Conservation (phyloP, 2,888 invertebrate species). For the Coenonympha arcania region DNA sequence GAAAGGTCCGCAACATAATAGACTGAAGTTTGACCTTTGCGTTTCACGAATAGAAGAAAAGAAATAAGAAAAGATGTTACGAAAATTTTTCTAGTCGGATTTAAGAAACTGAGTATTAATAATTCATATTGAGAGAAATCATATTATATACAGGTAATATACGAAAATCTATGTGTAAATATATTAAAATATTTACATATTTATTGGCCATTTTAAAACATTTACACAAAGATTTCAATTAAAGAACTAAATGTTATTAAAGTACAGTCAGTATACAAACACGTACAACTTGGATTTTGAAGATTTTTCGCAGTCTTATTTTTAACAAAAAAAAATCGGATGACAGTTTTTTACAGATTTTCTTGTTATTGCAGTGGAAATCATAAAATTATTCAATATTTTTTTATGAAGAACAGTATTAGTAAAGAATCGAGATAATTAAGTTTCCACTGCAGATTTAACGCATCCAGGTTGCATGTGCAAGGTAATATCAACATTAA, state of each 20-base stretch:
- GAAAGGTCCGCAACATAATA: background rate
- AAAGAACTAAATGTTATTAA: conserved; percentile 21
- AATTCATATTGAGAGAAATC: conserved; percentile 19
- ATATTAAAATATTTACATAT: background rate
- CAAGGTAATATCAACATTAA: conserved; percentile 68
- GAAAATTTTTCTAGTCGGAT: conserved; percentile 29
- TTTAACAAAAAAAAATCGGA: background rate
- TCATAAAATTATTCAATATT: background rate
- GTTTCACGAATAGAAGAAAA: background rate
- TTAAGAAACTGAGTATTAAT: conserved; percentile 22
- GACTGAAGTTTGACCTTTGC: background rate
- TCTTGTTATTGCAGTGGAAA: background rate
- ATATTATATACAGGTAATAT: conserved; percentile 21
- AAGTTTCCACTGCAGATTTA: background rate
- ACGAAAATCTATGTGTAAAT: conserved; percentile 16
- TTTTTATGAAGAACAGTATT: background rate
- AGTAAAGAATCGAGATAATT: background rate
- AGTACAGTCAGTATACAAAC: conserved; percentile 18
- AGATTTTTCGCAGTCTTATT: background rate
- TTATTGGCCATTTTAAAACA: background rate
- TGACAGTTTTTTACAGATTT: background rate
- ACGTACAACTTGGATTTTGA: conserved; percentile 5
- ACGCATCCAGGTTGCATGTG: conserved; percentile 29
- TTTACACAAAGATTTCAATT: conserved; percentile 13
- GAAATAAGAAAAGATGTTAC: background rate